Percentiles rank a stretch among this genome's conserved stretches.
phyloP scores from a whole-genome alignment of 2,113 vertebrate species.

The Manacus vitellinus region DNA sequence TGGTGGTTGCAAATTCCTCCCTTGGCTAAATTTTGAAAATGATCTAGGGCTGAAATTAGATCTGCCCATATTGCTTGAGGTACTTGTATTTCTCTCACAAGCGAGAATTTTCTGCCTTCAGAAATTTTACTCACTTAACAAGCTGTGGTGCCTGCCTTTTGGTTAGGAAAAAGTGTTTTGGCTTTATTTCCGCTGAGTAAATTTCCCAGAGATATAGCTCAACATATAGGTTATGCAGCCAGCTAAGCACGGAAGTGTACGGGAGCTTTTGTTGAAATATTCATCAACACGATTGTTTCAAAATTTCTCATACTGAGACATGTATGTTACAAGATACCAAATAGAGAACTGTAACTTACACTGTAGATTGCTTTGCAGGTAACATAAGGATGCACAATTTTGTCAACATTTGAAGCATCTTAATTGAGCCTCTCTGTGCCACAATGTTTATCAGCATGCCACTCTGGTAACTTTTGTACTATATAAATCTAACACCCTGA shows the following conservation, averaged over 20 bases:
- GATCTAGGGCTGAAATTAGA: neutral
- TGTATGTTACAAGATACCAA: neutral
- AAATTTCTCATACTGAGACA: neutral
- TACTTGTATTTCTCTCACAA: neutral
- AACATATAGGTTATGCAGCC: neutral
- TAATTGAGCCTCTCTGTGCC: neutral
- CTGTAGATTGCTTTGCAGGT: neutral
- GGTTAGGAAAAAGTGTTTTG: neutral
- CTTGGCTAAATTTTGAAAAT: neutral
- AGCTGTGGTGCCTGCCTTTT: neutral
- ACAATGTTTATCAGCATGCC: neutral
- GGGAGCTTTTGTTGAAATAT: neutral
- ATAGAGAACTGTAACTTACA: neutral
- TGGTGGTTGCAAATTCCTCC: neutral
- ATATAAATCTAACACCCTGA: neutral
- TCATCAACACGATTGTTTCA: neutral
- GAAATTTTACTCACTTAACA: neutral
- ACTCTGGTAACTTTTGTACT: neutral
- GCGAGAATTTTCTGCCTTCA: neutral
- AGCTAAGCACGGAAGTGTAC: neutral
- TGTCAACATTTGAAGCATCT: neutral
- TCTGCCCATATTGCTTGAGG: neutral
- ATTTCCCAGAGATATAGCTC: neutral
- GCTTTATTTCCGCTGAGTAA: neutral
- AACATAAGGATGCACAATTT: neutral